Evolutionary conservation across 2,113 vertebrate genomes (phyloP).

Genomic region (Chascanopsetta lugubris): DNA sequence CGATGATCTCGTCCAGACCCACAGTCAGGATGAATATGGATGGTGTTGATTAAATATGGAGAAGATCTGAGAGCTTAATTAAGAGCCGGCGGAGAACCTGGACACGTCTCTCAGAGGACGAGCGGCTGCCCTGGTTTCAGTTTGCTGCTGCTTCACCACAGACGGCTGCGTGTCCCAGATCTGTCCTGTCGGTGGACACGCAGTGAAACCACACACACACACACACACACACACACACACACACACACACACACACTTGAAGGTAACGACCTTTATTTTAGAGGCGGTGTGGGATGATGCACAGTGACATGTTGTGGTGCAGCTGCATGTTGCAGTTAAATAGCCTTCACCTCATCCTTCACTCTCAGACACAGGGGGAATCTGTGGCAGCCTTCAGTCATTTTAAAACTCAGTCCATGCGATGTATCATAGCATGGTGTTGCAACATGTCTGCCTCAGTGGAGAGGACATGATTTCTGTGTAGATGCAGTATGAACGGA

Average conservation of each 20-base stretch:
- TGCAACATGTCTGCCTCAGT: too few relatives aligned
- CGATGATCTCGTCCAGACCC: slow-evolving; percentile 8
- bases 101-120: slow-evolving; percentile 61
- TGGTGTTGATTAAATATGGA: slow-evolving; percentile 65
- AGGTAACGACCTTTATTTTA: slow-evolving; percentile 8
- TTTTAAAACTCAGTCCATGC: too few relatives aligned
- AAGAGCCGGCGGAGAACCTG: slow-evolving; percentile 58
- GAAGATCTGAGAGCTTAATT: slow-evolving; percentile 61
- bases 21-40: slow-evolving; percentile 56
- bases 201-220: slow-evolving; percentile 33
- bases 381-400: too few relatives aligned
- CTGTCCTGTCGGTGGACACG: slow-evolving; percentile 50
- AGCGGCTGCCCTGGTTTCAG: slow-evolving; percentile 66
- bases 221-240: slow-evolving; percentile 28
- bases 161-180: slow-evolving; percentile 67
- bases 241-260: slow-evolving; percentile 14
- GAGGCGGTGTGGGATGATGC: neutral
- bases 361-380: too few relatives aligned
- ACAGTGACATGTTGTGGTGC: too few relatives aligned
- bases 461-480: too few relatives aligned
- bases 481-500: too few relatives aligned
- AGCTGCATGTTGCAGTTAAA: too few relatives aligned
- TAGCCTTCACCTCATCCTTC: too few relatives aligned
- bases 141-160: slow-evolving; percentile 33
- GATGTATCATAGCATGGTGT: too few relatives aligned